phyloP scores from a whole-genome alignment of 2,888 invertebrate genomes.

The Pharmacophagus antenor region DNA sequence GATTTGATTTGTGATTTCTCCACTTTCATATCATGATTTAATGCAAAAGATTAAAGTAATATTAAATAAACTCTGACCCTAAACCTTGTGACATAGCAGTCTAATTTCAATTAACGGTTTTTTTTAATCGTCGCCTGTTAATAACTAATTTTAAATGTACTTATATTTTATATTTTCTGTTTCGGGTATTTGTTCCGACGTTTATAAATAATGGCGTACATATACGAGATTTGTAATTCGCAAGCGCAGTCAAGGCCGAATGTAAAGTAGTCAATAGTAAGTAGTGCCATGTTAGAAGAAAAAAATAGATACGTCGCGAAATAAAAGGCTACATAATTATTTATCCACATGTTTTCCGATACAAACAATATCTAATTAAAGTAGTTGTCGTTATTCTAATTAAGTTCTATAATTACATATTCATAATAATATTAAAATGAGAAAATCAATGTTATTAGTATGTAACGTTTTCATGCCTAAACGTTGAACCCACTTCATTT shows the following conservation, averaged over 20 bases:
- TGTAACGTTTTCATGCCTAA: too few relatives aligned
- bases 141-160: background rate
- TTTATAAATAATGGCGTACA: slow-evolving; percentile 24
- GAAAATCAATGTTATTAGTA: too few relatives aligned
- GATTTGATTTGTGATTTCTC: slow-evolving; percentile 7
- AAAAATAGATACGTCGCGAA: slow-evolving; percentile 15
- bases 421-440: background rate
- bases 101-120: background rate
- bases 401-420: background rate
- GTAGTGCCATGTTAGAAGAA: slow-evolving; percentile 11
- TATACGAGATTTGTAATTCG: slow-evolving; percentile 38
- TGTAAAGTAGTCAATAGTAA: slow-evolving; percentile 31
- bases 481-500: too few relatives aligned
- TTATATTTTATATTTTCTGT: background rate
- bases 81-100: too few relatives aligned
- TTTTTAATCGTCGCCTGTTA: background rate
- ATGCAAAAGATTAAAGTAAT: background rate
- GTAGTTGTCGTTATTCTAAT: background rate
- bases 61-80: background rate
- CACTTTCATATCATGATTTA: slow-evolving; percentile 1
- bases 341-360: slow-evolving; percentile 14
- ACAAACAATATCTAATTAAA: slow-evolving; percentile 15
- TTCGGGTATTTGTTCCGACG: slow-evolving; percentile 3
- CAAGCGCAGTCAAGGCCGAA: slow-evolving; percentile 44
- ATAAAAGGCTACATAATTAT: slow-evolving; percentile 20